Base-by-base conservation (phyloP, 1,140 invertebrate genomes). In the Euschistus heros region DNA sequence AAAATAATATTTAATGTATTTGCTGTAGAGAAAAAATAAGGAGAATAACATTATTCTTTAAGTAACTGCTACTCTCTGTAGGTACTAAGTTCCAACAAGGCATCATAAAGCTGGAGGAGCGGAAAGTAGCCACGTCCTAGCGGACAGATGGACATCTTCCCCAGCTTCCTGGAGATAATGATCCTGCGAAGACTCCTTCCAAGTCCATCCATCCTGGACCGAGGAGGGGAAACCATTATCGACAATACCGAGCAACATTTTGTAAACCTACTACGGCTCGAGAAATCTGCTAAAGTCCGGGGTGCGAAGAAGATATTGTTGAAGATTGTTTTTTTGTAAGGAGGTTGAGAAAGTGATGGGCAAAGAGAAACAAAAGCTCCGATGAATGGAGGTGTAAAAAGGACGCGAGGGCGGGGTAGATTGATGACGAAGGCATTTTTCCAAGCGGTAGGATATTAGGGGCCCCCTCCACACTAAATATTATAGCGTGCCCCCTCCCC, bases 41-140 rank as follows among this genome's bases (percentile, higher is more conserved):
- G n/a, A n/a, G n/a, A n/a, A n/a, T n/a, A n/a, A n/a, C n/a, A n/a
- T n/a, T n/a, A n/a, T n/a, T n/a, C n/a, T n/a, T n/a, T n/a, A n/a
- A n/a, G n/a, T n/a, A n/a, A n/a, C n/a, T n/a, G n/a, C n/a, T n/a
- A n/a, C n/a, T n/a, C n/a, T n/a, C n/a, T n/a, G n/a, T n/a, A n/a
- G n/a, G n/a, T n/a, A n/a, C n/a, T n/a, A n/a, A n/a, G n/a, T n/a
- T n/a, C n/a, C n/a, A n/a, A n/a, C n/a, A n/a, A n/a, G n/a, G n/a
- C n/a, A n/a, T n/a, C n/a, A n/a, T n/a, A n/a, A n/a, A n/a, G n/a
- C n/a, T n/a, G 8, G 4, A 37, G 33, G 13, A 10, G 33, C 7
- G 33, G 62, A 44, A 52, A 26, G n/a, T 8, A 63, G 24, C 62
- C 62, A 44, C 52, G 24, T 30, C 60, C 20, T 17, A 44, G 62